Percentiles rank a stretch among this genome's conserved stretches.
Conservation (phyloP, 2,113 vertebrate genomes). For the Numenius arquata region DNA sequence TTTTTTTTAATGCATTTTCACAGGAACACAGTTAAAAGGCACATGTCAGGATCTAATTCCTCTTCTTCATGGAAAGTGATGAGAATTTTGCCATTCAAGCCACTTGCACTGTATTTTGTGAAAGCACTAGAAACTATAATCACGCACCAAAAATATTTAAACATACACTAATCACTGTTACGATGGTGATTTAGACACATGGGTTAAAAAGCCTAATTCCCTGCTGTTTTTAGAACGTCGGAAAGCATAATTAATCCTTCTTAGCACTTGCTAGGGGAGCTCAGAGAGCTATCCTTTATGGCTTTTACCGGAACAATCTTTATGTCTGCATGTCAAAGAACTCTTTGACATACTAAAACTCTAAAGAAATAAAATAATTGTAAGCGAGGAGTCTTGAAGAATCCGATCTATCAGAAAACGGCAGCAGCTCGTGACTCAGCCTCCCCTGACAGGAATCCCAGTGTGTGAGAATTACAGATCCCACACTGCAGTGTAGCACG, state of each 20-base stretch:
- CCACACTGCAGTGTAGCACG: constrained; percentile 24
- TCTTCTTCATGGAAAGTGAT: neutral
- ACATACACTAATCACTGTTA: neutral
- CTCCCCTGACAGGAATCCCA: constrained; percentile 14
- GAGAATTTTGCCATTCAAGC: neutral
- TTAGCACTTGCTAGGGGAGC: neutral
- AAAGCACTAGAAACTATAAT: neutral
- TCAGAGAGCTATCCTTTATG: neutral
- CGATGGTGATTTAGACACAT: neutral
- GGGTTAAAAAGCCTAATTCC: neutral
- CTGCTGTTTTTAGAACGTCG: neutral
- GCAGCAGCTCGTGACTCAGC: constrained; percentile 51
- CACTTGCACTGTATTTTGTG: neutral
- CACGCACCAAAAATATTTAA: constrained; percentile 6
- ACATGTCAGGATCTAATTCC: neutral
- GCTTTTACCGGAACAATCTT: neutral
- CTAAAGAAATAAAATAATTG: neutral
- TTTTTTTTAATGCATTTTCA: neutral
- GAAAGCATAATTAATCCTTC: constrained; percentile 19
- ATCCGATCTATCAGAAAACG: neutral
- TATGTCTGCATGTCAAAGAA: neutral
- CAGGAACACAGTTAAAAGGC: neutral
- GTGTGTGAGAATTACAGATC: constrained; percentile 32
- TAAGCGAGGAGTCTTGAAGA: neutral
- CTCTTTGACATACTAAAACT: neutral